Evolutionary conservation across 2,888 invertebrate genomes (phyloP).

Genomic region (Hydroisotoma schaefferi): DNA sequence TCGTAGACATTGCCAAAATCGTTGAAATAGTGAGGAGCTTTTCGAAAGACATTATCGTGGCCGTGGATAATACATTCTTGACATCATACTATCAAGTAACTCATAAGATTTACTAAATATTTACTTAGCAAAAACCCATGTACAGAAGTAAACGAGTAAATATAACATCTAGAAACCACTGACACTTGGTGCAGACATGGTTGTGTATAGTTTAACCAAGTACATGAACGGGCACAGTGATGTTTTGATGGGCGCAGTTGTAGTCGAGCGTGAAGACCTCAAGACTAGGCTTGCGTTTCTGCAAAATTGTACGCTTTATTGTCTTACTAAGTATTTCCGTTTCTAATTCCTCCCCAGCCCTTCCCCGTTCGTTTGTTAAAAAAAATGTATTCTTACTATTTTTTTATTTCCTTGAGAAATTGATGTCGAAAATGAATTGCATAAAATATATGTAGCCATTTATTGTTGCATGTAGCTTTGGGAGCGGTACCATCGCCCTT

Average conservation of each 20-base stretch:
- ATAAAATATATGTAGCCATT: no score
- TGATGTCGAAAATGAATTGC: no score
- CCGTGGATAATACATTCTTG: constrained; percentile 62
- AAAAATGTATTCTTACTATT: no score
- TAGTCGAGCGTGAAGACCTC: constrained; percentile 69
- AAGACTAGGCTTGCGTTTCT: constrained; percentile 72
- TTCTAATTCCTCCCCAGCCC: no score
- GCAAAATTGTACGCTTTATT: constrained; percentile 69
- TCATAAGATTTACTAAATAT: background rate
- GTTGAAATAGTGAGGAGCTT: constrained; percentile 51
- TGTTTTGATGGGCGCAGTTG: constrained; percentile 89
- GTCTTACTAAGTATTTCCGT: no score
- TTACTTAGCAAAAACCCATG: background rate
- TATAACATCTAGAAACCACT: constrained; percentile 67
- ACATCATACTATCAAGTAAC: constrained; percentile 57
- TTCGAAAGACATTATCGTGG: constrained; percentile 53
- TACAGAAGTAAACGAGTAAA: background rate
- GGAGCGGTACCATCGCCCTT: constrained; percentile 54
- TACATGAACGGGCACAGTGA: constrained; percentile 81
- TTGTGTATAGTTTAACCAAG: constrained; percentile 78
- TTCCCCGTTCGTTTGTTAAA: no score
- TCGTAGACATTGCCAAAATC: constrained; percentile 58
- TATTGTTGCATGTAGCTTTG: constrained; percentile 11
- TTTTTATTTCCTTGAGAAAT: no score
- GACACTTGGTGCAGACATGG: constrained; percentile 84